Base-by-base conservation (phyloP, 1,140 invertebrate species). In the Drosophila paulistorum region DNA sequence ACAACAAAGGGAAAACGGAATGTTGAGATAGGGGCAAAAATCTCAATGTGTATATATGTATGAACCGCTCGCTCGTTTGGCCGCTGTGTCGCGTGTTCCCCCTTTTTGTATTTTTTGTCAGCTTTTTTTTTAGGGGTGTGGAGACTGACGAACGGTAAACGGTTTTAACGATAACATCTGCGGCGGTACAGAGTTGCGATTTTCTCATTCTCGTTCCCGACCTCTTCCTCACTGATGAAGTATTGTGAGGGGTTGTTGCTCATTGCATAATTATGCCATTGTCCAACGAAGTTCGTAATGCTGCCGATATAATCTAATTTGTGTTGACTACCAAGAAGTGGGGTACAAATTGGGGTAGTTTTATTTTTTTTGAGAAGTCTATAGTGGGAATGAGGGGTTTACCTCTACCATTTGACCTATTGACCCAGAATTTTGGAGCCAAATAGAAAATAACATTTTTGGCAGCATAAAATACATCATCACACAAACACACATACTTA, bases 101-200 rank as follows among this genome's bases (percentile, higher is more conserved):
- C 45, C 17, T 11, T 20, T 20, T 11, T 23, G 14, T 20, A 73
- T 70, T 74, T 74, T 78, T 58, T 42, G 17, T 61, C 30, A 7
- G 30, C 30, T 30, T 30, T 10, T 23, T 39, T 14, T 13, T n/a
- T 14, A 41, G 13, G 10, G 51, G 68, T 62, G n/a, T 7, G 7
- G 67, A 68, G 68, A 70, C 66, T 65, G 67, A 55, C 55, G 67
- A 84, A 81, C 77, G 71, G 84, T 90, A 89, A 89, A 91, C 81
- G 89, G 89, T 71, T 91, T 84, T 65, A 62, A 59, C 62, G 89
- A 91, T 90, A 90, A 78, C 89, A 90, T 90, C 89, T 90, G 87
- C 85, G 81, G 77, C 61, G 37, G 37, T 39, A 39, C 33, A 59
- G 64, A 70, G 33, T 79, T 71, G 67, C 81, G 81, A 80, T 74